A percentile compares a stretch with the other conserved stretches of the same genome.
phyloP scores from a whole-genome alignment of 2,888 invertebrate genomes.

The Epirrita christyi region DNA sequence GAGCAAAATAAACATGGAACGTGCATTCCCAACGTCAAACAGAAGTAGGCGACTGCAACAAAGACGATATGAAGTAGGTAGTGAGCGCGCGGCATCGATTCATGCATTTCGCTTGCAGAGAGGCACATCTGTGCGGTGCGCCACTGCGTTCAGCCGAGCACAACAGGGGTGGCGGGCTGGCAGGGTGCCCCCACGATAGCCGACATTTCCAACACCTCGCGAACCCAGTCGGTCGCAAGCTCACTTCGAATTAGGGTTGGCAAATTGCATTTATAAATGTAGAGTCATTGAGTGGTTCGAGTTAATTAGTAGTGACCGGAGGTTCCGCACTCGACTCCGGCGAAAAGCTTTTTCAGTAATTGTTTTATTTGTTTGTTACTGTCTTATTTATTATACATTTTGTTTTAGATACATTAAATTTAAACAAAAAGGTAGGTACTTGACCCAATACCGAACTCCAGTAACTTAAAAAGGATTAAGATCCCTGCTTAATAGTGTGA shows the following conservation, averaged over 20 bases:
- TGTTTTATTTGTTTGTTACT: slow-evolving; percentile 14
- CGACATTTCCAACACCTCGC: slow-evolving; percentile 81
- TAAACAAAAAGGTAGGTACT: not conserved
- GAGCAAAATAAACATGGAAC: slow-evolving; percentile 27
- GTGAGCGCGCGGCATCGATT: slow-evolving; percentile 70
- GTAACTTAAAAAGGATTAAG: too few relatives aligned
- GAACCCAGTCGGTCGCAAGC: slow-evolving; percentile 71
- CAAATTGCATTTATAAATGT: slow-evolving; percentile 36
- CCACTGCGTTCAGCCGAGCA: slow-evolving; percentile 69
- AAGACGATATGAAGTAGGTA: slow-evolving; percentile 72
- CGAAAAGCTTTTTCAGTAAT: slow-evolving; percentile 15
- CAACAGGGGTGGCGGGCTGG: slow-evolving; percentile 51
- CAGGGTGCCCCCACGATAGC: slow-evolving; percentile 59
- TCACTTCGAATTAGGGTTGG: slow-evolving; percentile 70
- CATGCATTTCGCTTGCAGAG: slow-evolving; percentile 71
- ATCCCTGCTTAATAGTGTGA: too few relatives aligned
- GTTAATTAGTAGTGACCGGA: slow-evolving; percentile 27
- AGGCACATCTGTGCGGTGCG: slow-evolving; percentile 73
- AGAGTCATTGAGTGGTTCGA: slow-evolving; percentile 26
- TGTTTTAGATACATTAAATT: not conserved
- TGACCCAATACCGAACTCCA: too few relatives aligned
- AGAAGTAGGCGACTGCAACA: slow-evolving; percentile 79
- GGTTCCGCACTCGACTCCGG: not conserved
- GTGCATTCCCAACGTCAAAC: slow-evolving; percentile 40
- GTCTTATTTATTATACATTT: slow-evolving; percentile 3